phyloP scores from a whole-genome alignment of 2,888 invertebrate species.

The Beris chalybata region DNA sequence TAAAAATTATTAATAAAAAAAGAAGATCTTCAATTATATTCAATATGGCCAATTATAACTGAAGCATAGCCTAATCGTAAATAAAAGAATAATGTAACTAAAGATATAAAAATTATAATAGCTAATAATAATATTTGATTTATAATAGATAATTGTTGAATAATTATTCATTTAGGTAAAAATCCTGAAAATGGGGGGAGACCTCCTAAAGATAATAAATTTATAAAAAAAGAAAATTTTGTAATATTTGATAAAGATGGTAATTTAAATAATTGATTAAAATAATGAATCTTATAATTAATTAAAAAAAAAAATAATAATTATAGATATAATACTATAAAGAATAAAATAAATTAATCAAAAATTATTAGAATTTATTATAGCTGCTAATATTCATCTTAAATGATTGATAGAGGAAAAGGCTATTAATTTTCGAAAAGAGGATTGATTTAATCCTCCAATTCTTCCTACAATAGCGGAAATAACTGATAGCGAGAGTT shows the following conservation, averaged over 20 bases:
- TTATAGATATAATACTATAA: constrained; percentile 57
- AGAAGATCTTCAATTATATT: constrained; percentile 46
- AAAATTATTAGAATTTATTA: constrained; percentile 58
- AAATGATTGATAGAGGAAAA: constrained; percentile 68
- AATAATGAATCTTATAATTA: constrained; percentile 58
- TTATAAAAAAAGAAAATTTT: constrained; percentile 60
- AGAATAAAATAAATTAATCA: constrained; percentile 58
- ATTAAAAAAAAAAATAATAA: constrained; percentile 58
- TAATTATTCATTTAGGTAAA: constrained; percentile 64
- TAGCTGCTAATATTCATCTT: constrained; percentile 60
- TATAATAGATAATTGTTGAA: constrained; percentile 59
- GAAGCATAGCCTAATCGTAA: constrained; percentile 59
- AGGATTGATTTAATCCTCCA: constrained; percentile 60
- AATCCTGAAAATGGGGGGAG: constrained; percentile 65
- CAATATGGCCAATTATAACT: constrained; percentile 57
- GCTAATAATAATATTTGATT: constrained; percentile 56
- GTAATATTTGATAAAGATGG: constrained; percentile 51
- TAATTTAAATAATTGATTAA: constrained; percentile 11
- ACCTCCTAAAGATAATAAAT: constrained; percentile 63
- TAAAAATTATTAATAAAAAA: constrained; percentile 53
- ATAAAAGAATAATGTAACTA: constrained; percentile 63
- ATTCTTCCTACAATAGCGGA: constrained; percentile 59
- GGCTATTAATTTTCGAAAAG: constrained; percentile 50
- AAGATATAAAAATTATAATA: constrained; percentile 59
- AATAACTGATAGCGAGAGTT: no score